Conservation (phyloP, 2,113 vertebrate genomes). For the Myotis yumanensis region DNA sequence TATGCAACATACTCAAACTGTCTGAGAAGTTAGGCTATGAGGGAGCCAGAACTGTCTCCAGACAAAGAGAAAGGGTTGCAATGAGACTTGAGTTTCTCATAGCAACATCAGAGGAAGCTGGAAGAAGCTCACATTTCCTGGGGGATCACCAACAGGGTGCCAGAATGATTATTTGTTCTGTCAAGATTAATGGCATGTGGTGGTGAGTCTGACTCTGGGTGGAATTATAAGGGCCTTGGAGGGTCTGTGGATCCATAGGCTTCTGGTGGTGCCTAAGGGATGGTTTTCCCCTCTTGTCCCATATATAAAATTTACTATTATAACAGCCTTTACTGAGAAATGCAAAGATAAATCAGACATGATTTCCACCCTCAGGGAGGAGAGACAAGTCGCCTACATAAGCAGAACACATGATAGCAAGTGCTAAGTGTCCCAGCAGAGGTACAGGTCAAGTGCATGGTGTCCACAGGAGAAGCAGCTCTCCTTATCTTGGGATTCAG, state of each 20-base stretch:
- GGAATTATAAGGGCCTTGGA: background rate
- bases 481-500: background rate
- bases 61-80: background rate
- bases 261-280: background rate
- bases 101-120: background rate
- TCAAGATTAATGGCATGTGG: background rate
- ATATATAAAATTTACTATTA: background rate
- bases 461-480: background rate
- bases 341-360: background rate
- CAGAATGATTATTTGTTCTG: background rate
- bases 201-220: background rate
- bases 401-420: background rate
- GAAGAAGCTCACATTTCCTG: background rate
- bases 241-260: background rate
- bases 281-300: background rate
- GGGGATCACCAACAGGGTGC: background rate
- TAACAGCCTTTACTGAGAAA: background rate
- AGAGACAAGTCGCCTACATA: background rate
- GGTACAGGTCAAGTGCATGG: background rate
- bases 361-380: background rate
- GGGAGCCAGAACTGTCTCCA: background rate
- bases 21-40: background rate
- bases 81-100: background rate
- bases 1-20: background rate
- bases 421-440: background rate